phyloP scores from a whole-genome alignment of 2,888 invertebrate genomes.

The Amorpha juglandis region DNA sequence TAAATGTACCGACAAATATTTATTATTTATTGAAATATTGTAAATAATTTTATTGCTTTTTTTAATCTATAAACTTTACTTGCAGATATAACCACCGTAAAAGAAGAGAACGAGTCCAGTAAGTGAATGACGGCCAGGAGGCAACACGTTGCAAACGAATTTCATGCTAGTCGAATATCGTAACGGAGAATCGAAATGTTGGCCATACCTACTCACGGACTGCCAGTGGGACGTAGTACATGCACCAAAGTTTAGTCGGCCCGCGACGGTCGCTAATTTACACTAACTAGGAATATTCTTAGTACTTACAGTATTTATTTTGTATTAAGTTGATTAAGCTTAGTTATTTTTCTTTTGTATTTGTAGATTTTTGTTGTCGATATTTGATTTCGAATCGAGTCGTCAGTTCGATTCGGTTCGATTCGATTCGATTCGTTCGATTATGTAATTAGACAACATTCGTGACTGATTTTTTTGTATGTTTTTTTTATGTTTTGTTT shows the following conservation, averaged over 20 bases:
- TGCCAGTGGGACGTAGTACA: constrained; percentile 57
- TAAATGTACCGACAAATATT: too few species aligned
- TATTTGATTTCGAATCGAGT: constrained; percentile 29
- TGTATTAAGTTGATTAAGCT: constrained; percentile 66
- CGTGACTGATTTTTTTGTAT: constrained; percentile 63
- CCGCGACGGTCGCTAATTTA: constrained; percentile 48
- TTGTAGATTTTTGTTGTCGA: constrained; percentile 45
- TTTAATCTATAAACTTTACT: constrained; percentile 22
- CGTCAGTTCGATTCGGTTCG: too few species aligned
- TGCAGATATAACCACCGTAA: constrained; percentile 43
- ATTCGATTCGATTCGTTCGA: too few species aligned
- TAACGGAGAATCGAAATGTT: constrained; percentile 77
- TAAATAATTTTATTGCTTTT: too few species aligned
- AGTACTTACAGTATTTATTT: constrained; percentile 85
- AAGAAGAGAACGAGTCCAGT: neutral
- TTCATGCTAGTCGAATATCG: constrained; percentile 81
- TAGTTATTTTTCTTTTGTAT: constrained; percentile 50
- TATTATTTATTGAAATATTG: too few species aligned
- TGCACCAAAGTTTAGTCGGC: constrained; percentile 75
- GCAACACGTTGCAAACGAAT: constrained; percentile 58
- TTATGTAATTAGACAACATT: constrained; percentile 46
- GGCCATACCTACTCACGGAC: constrained; percentile 69
- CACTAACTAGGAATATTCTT: constrained; percentile 53
- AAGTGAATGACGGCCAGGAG: constrained; percentile 15
- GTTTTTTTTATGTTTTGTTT: constrained; percentile 36